phyloP scores from a whole-genome alignment of 2,113 vertebrate species.

The Typhlomys cinereus region DNA sequence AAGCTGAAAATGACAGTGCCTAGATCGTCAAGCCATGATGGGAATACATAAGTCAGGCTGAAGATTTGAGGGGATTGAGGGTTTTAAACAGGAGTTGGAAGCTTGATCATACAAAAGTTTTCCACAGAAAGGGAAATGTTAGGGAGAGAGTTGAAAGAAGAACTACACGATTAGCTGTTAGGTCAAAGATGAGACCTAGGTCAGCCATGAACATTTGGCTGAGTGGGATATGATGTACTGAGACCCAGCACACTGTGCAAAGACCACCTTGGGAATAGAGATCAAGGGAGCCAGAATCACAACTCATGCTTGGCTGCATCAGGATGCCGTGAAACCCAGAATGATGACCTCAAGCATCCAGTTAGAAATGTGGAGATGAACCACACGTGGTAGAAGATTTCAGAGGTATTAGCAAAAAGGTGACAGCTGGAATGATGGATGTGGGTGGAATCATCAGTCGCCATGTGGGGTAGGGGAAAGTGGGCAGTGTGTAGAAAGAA shows the following conservation, averaged over 20 bases:
- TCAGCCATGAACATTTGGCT: background rate
- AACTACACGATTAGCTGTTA: background rate
- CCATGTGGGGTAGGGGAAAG: background rate
- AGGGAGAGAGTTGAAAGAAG: background rate
- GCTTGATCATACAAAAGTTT: background rate
- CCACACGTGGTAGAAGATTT: background rate
- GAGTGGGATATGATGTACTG: fast-evolving
- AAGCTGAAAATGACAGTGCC: fast-evolving
- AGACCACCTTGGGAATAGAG: background rate
- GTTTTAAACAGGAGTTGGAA: background rate
- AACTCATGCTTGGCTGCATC: background rate
- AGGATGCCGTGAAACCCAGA: background rate
- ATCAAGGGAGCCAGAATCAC: background rate
- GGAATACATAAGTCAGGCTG: background rate
- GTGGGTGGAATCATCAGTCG: background rate
- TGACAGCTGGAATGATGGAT: background rate
- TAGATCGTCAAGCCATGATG: background rate
- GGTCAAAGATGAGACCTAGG: background rate
- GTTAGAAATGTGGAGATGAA: background rate
- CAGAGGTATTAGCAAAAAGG: background rate
- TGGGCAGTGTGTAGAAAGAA: background rate
- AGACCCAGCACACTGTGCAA: background rate
- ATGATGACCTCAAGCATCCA: background rate
- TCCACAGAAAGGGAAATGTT: background rate
- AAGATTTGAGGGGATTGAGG: conserved; percentile 12